phyloP scores from a whole-genome alignment of 2,888 invertebrate genomes.

The Hirtodrosophila histrioides region DNA sequence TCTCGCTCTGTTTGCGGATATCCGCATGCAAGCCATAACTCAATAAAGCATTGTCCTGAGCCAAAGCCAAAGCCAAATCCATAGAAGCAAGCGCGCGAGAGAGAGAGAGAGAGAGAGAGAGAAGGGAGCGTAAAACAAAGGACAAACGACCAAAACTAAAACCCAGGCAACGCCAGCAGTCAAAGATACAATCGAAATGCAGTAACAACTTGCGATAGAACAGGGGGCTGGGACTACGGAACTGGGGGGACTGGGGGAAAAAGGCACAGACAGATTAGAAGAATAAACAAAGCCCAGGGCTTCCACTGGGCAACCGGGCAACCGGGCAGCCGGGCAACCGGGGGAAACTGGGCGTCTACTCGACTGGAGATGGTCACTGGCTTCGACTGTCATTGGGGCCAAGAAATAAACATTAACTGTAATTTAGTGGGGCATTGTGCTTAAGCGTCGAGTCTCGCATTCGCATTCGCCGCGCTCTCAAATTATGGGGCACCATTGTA shows the following conservation, averaged over 20 bases:
- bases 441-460: conserved; percentile 70
- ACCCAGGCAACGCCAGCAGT: conserved; percentile 52
- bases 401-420: conserved; percentile 80
- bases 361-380: conserved; percentile 31
- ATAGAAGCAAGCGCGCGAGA: conserved; percentile 8
- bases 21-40: conserved; percentile 80
- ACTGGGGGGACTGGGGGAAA: conserved; percentile 13
- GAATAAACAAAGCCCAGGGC: conserved; percentile 73
- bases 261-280: conserved; percentile 70
- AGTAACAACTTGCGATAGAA: conserved; percentile 59
- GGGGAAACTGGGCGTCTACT: conserved; percentile 9
- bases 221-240: conserved; percentile 12
- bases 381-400: conserved; percentile 50
- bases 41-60: conserved; percentile 75
- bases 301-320: conserved; percentile 42
- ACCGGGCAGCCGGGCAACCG: neutral
- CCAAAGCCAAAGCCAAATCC: conserved; percentile 42
- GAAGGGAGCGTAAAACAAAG: conserved; percentile 38
- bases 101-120: conserved; percentile 15
- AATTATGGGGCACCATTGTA: conserved; percentile 53
- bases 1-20: conserved; percentile 65
- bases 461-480: conserved; percentile 58
- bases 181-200: conserved; percentile 80
- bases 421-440: conserved; percentile 80
- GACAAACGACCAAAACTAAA: conserved; percentile 64